Evolutionary conservation across 2,888 invertebrate species (phyloP).

Genomic region (Drepana falcataria): DNA sequence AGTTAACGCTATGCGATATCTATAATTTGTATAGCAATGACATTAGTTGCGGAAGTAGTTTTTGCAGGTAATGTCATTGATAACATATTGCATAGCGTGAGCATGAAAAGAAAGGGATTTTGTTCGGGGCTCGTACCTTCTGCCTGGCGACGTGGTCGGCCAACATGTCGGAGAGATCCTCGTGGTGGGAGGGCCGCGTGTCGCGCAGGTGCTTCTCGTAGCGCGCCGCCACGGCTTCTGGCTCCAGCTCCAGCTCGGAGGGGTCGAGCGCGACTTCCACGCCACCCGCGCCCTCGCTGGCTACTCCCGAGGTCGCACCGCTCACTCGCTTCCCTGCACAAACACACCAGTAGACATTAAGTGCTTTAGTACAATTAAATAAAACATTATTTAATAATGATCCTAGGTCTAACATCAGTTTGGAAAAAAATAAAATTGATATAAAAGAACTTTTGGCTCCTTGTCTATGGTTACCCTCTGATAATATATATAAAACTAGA

Average conservation of each 20-base stretch:
- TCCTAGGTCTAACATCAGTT: too few species aligned
- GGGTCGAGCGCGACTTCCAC: constrained; percentile 98
- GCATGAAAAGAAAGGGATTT: too few species aligned
- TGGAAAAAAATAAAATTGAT: too few species aligned
- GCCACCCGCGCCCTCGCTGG: constrained; percentile 76
- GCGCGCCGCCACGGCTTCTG: constrained; percentile 95
- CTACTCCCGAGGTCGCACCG: constrained; percentile 20
- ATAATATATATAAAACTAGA: too few species aligned
- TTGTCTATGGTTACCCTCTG: too few species aligned
- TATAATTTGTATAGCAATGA: too few species aligned
- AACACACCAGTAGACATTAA: neutral
- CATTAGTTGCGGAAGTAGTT: too few species aligned
- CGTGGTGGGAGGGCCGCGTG: constrained; percentile 91
- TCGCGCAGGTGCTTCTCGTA: constrained; percentile 98
- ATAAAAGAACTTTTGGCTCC: too few species aligned
- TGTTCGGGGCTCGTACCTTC: constrained; percentile 80
- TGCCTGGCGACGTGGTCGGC: constrained; percentile 98
- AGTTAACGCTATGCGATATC: too few species aligned
- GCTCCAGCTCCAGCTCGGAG: constrained; percentile 96
- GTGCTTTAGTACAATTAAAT: neutral
- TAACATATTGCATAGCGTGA: too few species aligned
- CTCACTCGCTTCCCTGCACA: constrained; percentile 41
- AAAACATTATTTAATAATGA: too few species aligned
- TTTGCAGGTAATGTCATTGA: too few species aligned
- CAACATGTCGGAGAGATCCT: constrained; percentile 98